These are phyloP conservation scores for Drosophila suzukii DNA, from an alignment of 1,140 invertebrate species.

Conservation along the genomic window DNA sequence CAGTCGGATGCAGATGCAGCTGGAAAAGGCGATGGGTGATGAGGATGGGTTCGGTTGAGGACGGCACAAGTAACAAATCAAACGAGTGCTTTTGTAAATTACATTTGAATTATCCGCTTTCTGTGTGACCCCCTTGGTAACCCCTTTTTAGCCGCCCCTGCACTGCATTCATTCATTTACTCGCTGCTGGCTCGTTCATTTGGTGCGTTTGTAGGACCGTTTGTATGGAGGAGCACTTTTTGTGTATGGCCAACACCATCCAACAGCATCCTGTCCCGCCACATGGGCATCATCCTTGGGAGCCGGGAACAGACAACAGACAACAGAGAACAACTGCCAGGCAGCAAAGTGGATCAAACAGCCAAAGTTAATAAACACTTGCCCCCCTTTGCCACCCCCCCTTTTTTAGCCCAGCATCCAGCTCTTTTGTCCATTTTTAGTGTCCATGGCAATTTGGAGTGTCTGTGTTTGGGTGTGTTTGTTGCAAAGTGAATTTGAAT, in stretches of 20 bases:
- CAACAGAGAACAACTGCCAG: conserved; percentile 30
- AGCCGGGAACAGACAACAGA: conserved; percentile 12
- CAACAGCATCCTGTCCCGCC: conserved; percentile 19
- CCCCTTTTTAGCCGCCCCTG: conserved; percentile 5
- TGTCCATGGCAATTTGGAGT: conserved; percentile 77
- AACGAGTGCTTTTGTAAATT: conserved; percentile 81
- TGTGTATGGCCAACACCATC: conserved; percentile 42
- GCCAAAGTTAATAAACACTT: conserved; percentile 82
- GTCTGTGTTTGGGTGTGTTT: conserved; percentile 28
- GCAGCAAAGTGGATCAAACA: conserved; percentile 76
- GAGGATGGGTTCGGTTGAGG: neutral
- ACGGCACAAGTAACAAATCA: conserved; percentile 74
- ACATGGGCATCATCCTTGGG: conserved; percentile 70
- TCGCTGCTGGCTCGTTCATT: conserved; percentile 29
- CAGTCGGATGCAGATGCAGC: conserved; percentile 30
- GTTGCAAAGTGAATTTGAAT: conserved; percentile 79
- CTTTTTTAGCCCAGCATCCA: conserved; percentile 12
- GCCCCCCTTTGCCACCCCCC: conserved; percentile 15
- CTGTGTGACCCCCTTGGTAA: conserved; percentile 1
- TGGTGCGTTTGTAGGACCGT: conserved; percentile 18
- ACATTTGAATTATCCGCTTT: conserved; percentile 78
- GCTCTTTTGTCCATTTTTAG: conserved; percentile 38
- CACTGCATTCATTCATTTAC: conserved; percentile 52
- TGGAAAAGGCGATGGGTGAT: conserved; percentile 1
- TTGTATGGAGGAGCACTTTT: conserved; percentile 36